Percentiles rank a stretch among this genome's conserved stretches.
Conservation (phyloP, 2,888 invertebrate species). For the Drosophila ustulata region DNA sequence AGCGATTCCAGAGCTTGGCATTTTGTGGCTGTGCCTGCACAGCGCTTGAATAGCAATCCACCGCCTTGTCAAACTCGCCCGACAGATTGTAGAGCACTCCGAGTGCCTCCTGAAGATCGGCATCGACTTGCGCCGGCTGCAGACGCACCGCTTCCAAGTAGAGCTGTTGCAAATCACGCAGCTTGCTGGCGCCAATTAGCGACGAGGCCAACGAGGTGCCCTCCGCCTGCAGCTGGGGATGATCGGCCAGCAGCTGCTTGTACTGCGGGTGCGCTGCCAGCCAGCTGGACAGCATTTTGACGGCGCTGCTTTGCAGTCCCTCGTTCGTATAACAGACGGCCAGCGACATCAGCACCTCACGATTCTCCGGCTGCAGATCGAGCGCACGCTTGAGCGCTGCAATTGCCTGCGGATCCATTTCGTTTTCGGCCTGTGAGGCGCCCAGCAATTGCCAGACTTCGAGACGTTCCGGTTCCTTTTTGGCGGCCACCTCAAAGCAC, state of each 20-base stretch:
- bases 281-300: constrained; percentile 92
- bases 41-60: constrained; percentile 97
- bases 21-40: constrained; percentile 91
- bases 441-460: constrained; percentile 96
- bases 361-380: constrained; percentile 91
- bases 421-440: constrained; percentile 98
- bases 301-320: constrained; percentile 95
- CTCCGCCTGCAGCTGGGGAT: constrained; percentile 57
- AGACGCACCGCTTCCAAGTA: constrained; percentile 92
- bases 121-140: constrained; percentile 91
- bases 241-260: constrained; percentile 87
- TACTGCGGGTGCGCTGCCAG: constrained; percentile 93
- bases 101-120: constrained; percentile 96
- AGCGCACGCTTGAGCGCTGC: constrained; percentile 95
- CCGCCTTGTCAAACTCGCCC: constrained; percentile 97
- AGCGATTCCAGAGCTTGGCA: constrained; percentile 97
- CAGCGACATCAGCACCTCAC: constrained; percentile 94
- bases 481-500: constrained; percentile 97
- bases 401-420: constrained; percentile 97
- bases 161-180: constrained; percentile 89
- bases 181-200: constrained; percentile 84
- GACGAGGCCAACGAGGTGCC: constrained; percentile 84
- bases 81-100: constrained; percentile 98
- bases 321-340: constrained; percentile 99
- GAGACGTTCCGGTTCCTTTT: constrained; percentile 91